Evolutionary conservation across 2,113 vertebrate genomes (phyloP), one percentile per base, ranked within the genome.

Genomic region (Pelvicachromis taeniatus): DNA sequence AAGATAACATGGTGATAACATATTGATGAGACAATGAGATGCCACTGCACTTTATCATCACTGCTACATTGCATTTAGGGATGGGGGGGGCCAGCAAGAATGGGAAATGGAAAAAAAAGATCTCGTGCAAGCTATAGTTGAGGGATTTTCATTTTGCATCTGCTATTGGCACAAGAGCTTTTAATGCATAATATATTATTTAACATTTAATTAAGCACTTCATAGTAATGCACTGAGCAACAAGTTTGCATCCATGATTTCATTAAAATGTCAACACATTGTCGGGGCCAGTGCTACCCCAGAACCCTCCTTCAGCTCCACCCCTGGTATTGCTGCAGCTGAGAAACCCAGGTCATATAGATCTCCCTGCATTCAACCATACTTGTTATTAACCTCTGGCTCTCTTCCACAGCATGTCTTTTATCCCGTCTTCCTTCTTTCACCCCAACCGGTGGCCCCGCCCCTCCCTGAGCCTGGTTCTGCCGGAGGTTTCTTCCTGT

Each of bases 11-110:
- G 4, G 7, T 58, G 45, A 63, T 75, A 10, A 63, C 58, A 9
- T 59, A 80, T 17, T 73, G 35, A 59, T 80, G 70, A 77, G 19
- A 65, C 75, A 50, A 31, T 40, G 1, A 42, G 68, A 80, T 63
- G 58, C 48, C 31, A 14, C n/a, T n/a, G n/a, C n/a, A n/a, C n/a
- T 90, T 85, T 33, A 77, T 86, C 79, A 85, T 78, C 87, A 12
- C 56, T 8, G 21, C 16, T 50, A 17, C 2, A 54, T 17, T 70
- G 31, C 54, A 14, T 23, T 16, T 42, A 4, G 19, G 6, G 33
- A 17, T 19, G 23, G 9, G 58, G 33, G 2, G 61, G 12, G 40
- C 35, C 61, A 9, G 35, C 33, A 14, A 42, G 61, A 40, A 68
- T 68, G 35, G 61, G 3, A 5, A 68, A 68, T 42, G 6, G 4